phyloP scores from a whole-genome alignment of 2,113 vertebrate genomes.

The Suncus etruscus region DNA sequence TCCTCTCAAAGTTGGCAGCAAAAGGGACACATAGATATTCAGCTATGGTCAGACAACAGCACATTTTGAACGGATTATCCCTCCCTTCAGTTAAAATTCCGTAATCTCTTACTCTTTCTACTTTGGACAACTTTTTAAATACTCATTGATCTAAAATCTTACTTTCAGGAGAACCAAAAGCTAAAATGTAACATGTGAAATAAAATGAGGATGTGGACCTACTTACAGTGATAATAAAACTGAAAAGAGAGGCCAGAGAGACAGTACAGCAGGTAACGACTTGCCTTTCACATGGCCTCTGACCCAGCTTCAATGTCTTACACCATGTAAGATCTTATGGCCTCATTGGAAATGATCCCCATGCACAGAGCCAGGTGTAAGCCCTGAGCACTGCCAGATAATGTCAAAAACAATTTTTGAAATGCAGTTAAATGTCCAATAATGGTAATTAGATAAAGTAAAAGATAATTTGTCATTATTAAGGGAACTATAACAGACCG shows the following conservation, averaged over 20 bases:
- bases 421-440: too few relatives aligned
- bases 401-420: too few relatives aligned
- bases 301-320: too few relatives aligned
- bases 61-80: neutral
- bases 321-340: too few relatives aligned
- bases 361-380: too few relatives aligned
- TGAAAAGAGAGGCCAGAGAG: neutral
- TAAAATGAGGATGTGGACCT: neutral
- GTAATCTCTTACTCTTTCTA: neutral
- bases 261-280: too few relatives aligned
- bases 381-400: too few relatives aligned
- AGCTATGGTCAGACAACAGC: neutral
- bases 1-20: neutral
- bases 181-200: neutral
- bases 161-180: neutral
- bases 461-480: too few relatives aligned
- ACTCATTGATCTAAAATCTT: neutral
- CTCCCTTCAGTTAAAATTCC: neutral
- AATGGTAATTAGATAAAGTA: too few relatives aligned
- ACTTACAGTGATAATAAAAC: neutral
- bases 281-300: too few relatives aligned
- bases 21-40: neutral
- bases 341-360: too few relatives aligned
- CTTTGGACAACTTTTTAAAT: constrained; percentile 1
- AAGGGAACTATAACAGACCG: too few relatives aligned